phyloP scores from a whole-genome alignment of 2,797 vertebrate species.

The Atherinosoma microstoma region DNA sequence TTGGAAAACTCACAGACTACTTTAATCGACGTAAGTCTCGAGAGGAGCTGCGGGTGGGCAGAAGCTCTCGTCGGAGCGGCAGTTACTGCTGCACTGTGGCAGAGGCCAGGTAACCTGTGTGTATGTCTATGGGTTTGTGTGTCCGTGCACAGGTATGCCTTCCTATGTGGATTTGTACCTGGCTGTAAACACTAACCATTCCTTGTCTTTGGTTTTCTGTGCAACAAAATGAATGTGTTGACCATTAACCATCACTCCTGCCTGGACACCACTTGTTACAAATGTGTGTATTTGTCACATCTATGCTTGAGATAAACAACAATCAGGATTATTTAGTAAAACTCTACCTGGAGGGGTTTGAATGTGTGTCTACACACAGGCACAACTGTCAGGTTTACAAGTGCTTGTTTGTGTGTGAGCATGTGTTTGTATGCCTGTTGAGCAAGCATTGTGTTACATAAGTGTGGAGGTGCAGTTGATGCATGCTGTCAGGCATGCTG shows the following conservation, averaged over 20 bases:
- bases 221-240: conserved; percentile 8
- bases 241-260: background rate
- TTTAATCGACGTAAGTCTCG: conserved; percentile 92
- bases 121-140: conserved; percentile 29
- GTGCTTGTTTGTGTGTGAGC: conserved; percentile 22
- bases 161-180: conserved; percentile 1
- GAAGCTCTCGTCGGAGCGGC: conserved; percentile 86
- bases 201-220: background rate
- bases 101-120: conserved; percentile 89
- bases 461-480: conserved; percentile 59
- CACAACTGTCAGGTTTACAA: conserved; percentile 15
- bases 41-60: conserved; percentile 86
- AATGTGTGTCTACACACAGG: background rate
- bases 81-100: conserved; percentile 91
- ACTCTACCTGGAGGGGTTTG: background rate
- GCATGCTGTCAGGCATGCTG: conserved; percentile 45
- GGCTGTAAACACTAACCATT: conserved; percentile 14
- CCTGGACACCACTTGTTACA: background rate
- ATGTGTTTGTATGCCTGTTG: conserved; percentile 32
- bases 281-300: background rate
- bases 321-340: background rate
- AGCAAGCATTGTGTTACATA: conserved; percentile 58
- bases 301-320: background rate
- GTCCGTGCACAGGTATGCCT: conserved; percentile 32
- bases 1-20: conserved; percentile 95